Evolutionary conservation across 1,140 invertebrate genomes (phyloP).

Genomic region (Temnothorax nylanderi): DNA sequence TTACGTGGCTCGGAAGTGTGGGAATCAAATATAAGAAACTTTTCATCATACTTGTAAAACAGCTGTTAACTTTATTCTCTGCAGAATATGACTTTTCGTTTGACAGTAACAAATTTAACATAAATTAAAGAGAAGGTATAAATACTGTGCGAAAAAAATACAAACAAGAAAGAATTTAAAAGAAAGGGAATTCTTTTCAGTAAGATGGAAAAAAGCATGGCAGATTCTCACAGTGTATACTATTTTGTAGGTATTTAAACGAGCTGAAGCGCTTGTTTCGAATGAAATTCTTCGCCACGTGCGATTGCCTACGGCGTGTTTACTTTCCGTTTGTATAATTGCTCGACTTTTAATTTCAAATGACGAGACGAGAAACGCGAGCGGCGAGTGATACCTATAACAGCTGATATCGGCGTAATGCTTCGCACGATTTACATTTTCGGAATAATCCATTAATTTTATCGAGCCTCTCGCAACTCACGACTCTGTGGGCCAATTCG

Average conservation of each 20-base stretch:
- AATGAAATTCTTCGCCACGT: not conserved
- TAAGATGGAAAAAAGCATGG: not conserved
- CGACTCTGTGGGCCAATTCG: not conserved
- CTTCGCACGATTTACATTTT: slow-evolving; percentile 23
- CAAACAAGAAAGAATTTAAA: not conserved
- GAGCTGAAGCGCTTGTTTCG: not conserved
- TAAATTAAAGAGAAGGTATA: not conserved
- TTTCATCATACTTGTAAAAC: not conserved
- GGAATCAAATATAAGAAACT: not conserved
- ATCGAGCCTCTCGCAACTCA: not conserved
- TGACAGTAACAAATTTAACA: not conserved
- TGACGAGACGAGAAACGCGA: not conserved
- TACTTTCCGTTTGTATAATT: slow-evolving; percentile 45
- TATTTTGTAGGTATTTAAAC: not conserved
- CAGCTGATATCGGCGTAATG: not conserved
- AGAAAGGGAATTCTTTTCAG: not conserved
- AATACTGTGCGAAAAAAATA: slow-evolving; percentile 8
- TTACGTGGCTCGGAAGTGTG: not conserved
- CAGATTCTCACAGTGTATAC: not conserved
- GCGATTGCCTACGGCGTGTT: slow-evolving; percentile 9
- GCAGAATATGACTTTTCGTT: not conserved
- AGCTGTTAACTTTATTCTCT: not conserved
- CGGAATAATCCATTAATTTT: not conserved
- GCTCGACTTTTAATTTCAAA: slow-evolving; percentile 26
- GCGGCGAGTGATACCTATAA: not conserved